phyloP scores from a whole-genome alignment of 2,113 vertebrate genomes.

The Catharus fuscescens region DNA sequence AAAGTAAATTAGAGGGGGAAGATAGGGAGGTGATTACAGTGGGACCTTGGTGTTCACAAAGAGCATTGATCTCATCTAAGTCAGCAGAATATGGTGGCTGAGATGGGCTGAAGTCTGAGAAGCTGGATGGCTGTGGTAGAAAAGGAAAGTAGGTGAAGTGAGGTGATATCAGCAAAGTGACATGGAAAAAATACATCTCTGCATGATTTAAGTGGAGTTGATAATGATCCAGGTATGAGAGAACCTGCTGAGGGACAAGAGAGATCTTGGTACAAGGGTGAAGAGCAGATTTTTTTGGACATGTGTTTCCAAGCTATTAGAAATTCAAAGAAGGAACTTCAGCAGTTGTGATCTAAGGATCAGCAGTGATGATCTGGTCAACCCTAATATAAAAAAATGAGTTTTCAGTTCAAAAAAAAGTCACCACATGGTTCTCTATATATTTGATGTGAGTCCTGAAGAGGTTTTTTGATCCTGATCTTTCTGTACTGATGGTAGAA shows the following conservation, averaged over 20 bases:
- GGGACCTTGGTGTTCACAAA: background rate
- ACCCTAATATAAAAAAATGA: background rate
- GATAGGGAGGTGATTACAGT: background rate
- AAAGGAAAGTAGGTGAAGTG: background rate
- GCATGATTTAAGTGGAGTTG: background rate
- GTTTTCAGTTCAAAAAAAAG: background rate
- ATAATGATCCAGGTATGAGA: background rate
- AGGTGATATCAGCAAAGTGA: background rate
- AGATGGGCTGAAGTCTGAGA: background rate
- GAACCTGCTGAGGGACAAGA: background rate
- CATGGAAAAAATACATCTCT: background rate
- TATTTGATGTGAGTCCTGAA: background rate
- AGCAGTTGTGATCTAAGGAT: background rate
- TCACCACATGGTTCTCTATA: background rate
- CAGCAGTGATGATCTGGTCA: background rate
- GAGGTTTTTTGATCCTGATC: background rate
- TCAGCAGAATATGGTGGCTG: background rate
- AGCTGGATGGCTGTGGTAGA: background rate
- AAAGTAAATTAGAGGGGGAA: background rate
- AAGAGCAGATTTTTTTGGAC: background rate
- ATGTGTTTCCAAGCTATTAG: background rate
- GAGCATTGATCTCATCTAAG: background rate
- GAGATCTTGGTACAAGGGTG: background rate
- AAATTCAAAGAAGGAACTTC: background rate
- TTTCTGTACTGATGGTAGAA: background rate